A percentile compares a stretch with the other conserved stretches of the same genome.
These are phyloP conservation scores for Orientallactaga bullata DNA, from an alignment of 2,113 vertebrate genomes.

Conservation along the genomic window DNA sequence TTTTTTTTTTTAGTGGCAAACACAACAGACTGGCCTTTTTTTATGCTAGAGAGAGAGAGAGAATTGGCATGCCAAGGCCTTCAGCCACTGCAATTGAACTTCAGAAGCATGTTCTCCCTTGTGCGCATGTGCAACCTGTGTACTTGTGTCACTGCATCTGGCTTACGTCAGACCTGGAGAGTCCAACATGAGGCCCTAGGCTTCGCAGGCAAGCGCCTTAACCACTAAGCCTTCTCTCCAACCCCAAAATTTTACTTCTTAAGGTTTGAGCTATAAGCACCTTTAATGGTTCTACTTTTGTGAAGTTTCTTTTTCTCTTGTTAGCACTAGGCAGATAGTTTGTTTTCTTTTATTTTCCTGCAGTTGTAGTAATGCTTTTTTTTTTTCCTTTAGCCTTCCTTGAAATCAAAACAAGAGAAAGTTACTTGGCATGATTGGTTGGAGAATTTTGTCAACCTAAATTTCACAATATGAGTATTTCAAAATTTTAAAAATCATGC, in stretches of 20 bases:
- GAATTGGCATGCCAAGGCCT: too few relatives aligned
- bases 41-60: too few relatives aligned
- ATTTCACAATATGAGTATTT: background rate
- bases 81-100: too few relatives aligned
- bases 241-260: background rate
- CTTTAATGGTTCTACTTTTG: background rate
- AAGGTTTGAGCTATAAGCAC: background rate
- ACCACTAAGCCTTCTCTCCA: too few relatives aligned
- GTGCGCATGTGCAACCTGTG: too few relatives aligned
- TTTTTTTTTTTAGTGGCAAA: too few relatives aligned
- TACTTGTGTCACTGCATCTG: too few relatives aligned
- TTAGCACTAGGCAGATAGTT: background rate
- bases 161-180: too few relatives aligned
- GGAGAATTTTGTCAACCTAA: constrained; percentile 18
- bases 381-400: background rate
- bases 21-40: too few relatives aligned
- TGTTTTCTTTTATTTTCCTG: background rate
- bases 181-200: too few relatives aligned
- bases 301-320: background rate
- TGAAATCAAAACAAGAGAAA: background rate
- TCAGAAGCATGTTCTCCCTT: too few relatives aligned
- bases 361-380: background rate
- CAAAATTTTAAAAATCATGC: constrained; percentile 1
- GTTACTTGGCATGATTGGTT: background rate
- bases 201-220: too few relatives aligned